Evolutionary conservation across 92 coral and sea anemone species (phyloP).

Genomic region (Zoanthus sociatus): DNA sequence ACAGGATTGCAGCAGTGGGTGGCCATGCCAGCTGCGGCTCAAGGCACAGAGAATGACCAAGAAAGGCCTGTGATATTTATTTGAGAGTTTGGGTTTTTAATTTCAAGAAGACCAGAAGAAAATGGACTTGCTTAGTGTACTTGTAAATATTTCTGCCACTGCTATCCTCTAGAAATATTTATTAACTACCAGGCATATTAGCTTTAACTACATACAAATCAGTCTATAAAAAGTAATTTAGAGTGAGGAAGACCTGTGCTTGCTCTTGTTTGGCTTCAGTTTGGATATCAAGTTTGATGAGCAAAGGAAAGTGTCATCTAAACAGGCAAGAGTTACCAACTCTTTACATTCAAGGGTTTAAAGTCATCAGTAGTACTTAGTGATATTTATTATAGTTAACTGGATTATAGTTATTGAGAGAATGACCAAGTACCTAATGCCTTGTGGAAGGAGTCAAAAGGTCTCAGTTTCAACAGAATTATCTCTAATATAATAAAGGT

Average conservation of each 20-base stretch:
- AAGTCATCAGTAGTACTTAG: too few relatives aligned
- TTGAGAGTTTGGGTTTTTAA: neutral
- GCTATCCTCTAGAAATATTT: conserved; percentile 37
- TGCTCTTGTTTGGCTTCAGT: conserved; percentile 23
- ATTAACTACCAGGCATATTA: conserved; percentile 39
- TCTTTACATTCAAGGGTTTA: neutral
- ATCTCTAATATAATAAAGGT: too few relatives aligned
- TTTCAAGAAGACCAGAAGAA: conserved; percentile 11
- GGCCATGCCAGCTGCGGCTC: conserved; percentile 11
- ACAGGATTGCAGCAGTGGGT: conserved; percentile 29
- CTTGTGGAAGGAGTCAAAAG: too few relatives aligned
- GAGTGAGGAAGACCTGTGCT: conserved; percentile 18
- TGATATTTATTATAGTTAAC: too few relatives aligned
- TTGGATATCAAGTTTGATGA: neutral
- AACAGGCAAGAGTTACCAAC: neutral
- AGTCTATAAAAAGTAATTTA: neutral
- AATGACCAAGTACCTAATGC: too few relatives aligned
- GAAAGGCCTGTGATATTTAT: conserved; percentile 17
- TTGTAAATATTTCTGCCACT: neutral
- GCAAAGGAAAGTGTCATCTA: neutral
- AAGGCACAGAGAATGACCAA: conserved; percentile 13
- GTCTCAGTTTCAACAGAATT: too few relatives aligned
- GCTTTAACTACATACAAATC: conserved; percentile 8
- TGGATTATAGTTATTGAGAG: too few relatives aligned
- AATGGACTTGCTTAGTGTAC: neutral